Conservation (phyloP, 2,888 invertebrate genomes). For the Octonoba sinensis region DNA sequence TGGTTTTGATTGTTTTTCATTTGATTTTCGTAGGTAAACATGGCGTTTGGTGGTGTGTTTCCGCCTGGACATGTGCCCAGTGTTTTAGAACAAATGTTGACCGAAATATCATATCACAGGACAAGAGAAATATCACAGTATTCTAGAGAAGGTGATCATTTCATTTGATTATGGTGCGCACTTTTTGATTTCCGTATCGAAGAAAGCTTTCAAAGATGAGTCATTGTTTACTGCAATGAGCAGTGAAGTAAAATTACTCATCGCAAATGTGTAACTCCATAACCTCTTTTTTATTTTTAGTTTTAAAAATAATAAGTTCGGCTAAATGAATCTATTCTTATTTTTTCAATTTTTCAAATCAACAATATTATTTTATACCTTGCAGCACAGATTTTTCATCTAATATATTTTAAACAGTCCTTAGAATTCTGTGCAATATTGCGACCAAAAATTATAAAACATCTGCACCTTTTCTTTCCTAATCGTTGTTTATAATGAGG, state of each 20-base stretch:
- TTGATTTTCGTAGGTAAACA: slow-evolving; percentile 13
- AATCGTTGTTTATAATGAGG: too few species aligned
- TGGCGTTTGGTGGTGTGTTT: slow-evolving; percentile 42
- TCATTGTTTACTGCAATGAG: slow-evolving; percentile 44
- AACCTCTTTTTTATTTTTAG: background rate
- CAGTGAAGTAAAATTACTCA: background rate
- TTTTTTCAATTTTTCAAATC: too few species aligned
- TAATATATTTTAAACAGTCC: too few species aligned
- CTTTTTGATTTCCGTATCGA: background rate
- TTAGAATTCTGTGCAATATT: too few species aligned
- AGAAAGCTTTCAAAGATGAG: slow-evolving; percentile 37
- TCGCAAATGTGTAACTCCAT: background rate
- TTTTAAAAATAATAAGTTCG: too few species aligned
- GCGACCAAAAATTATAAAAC: too few species aligned
- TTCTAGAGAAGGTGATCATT: slow-evolving; percentile 82
- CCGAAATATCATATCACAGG: slow-evolving; percentile 92
- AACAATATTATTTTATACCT: too few species aligned
- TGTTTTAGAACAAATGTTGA: slow-evolving; percentile 83
- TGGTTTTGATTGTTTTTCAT: slow-evolving; percentile 8
- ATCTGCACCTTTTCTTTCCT: too few species aligned
- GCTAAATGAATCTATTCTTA: too few species aligned
- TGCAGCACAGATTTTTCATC: too few species aligned
- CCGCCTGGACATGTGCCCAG: slow-evolving; percentile 27
- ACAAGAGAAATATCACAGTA: slow-evolving; percentile 91
- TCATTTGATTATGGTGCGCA: background rate